Base-by-base conservation (phyloP, 2,888 invertebrate genomes). In the Noctua janthe region DNA sequence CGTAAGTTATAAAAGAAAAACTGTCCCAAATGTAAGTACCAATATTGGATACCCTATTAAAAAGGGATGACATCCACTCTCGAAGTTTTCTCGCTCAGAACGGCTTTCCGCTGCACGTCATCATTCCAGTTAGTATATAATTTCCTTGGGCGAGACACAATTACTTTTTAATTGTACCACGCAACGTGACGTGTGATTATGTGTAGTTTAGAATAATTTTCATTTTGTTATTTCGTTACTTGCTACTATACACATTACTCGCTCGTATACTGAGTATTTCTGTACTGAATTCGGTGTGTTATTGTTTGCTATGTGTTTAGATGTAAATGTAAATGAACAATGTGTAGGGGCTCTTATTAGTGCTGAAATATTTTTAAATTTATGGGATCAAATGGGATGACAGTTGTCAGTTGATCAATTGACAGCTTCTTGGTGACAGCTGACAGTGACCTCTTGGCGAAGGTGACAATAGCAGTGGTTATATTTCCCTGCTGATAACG, bases 401-500 rank as follows among this genome's bases (percentile, higher is more conserved):
- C 80, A 66, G n/a, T 17, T 78, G 43, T 23, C 77, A 69, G 20
- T 15, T 23, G 15, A 39, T 43, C 51, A 51, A 5, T 47, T 75
- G 74, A 62, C 77, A 64, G 62, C 17, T 43, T 80, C 6, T 43
- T 43, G 43, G 43, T 43, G 80, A 80, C 82, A 81, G 47, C 23
- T 81, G 83, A 82, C 83, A 82, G 77, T 76, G 43, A 67, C 78
- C 43, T 49, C 72, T 71, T 78, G 39, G 71, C n/a, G 54, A 67
- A 74, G 80, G 73, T 84, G 73, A 47, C 79, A 82, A 66, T 78
- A 84, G 43, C 56, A 59, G 71, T 71, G 43, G 73, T 6, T 83
- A 76, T 51, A 78, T 35, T 74, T 54, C 71, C 10, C 39, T 72
- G 66, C 76, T 87, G 88, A 74, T 88, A 86, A 71, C 76, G 78